Percentiles rank a stretch among this genome's conserved stretches.
Conservation (phyloP, 2,888 invertebrate species). For the Chymomyza fuscimana region DNA sequence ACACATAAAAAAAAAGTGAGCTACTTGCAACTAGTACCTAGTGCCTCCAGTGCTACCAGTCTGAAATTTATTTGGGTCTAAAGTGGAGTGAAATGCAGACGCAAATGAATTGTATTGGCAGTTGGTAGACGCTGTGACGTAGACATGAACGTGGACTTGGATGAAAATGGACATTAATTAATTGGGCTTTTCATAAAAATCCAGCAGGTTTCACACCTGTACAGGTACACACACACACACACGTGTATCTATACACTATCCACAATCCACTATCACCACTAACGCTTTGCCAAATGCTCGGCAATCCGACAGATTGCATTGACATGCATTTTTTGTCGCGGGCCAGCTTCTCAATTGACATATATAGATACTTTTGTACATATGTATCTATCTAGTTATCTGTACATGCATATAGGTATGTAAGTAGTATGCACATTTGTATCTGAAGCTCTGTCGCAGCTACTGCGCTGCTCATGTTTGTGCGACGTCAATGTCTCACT, state of each 20-base stretch:
- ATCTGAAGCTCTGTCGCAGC: slow-evolving; percentile 44
- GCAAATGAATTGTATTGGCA: slow-evolving; percentile 72
- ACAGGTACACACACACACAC: slow-evolving; percentile 23
- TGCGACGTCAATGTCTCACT: slow-evolving; percentile 13
- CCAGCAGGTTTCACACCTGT: slow-evolving; percentile 30
- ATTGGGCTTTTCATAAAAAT: slow-evolving; percentile 70
- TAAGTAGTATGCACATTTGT: slow-evolving; percentile 33
- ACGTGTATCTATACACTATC: background rate
- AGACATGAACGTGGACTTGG: slow-evolving; percentile 3
- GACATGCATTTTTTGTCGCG: slow-evolving; percentile 41
- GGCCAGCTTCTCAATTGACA: background rate
- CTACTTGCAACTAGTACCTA: slow-evolving; percentile 12
- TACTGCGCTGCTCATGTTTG: slow-evolving; percentile 54
- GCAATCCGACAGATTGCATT: slow-evolving; percentile 46
- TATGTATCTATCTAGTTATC: slow-evolving; percentile 22
- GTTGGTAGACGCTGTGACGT: slow-evolving; percentile 57
- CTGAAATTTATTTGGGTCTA: slow-evolving; percentile 58
- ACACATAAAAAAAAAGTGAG: slow-evolving; percentile 17
- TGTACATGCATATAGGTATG: slow-evolving; percentile 18
- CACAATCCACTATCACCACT: background rate
- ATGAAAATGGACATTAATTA: slow-evolving; percentile 60
- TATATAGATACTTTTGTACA: background rate
- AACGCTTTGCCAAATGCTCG: slow-evolving; percentile 49
- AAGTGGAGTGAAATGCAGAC: slow-evolving; percentile 40
- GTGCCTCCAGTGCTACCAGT: slow-evolving; percentile 11